These are phyloP conservation scores for Lamproptera curius DNA, from an alignment of 2,888 invertebrate species.

Conservation along the genomic window DNA sequence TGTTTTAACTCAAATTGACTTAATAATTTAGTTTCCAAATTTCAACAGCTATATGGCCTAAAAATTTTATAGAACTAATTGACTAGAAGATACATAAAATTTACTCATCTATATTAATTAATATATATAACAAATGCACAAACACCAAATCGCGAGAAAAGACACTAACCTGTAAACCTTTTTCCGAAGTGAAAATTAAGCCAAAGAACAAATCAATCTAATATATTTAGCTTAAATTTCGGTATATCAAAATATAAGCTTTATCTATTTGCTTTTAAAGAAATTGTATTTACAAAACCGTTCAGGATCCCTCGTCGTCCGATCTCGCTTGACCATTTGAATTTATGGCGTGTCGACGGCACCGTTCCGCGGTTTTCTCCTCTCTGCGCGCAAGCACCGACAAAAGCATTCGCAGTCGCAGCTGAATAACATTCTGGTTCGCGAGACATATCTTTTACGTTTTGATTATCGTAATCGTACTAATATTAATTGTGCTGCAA, in stretches of 20 bases:
- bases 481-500: too few species aligned
- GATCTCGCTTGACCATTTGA: conserved; percentile 68
- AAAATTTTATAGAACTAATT: too few species aligned
- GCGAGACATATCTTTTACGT: too few species aligned
- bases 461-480: too few species aligned
- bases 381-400: conserved; percentile 17
- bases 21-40: too few species aligned
- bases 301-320: conserved; percentile 44
- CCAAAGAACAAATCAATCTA: neutral
- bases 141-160: neutral
- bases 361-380: conserved; percentile 31
- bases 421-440: neutral
- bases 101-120: too few species aligned
- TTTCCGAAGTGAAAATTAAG: neutral
- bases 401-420: conserved; percentile 12
- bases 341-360: conserved; percentile 64
- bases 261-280: neutral
- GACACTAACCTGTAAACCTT: neutral
- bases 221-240: neutral
- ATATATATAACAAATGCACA: neutral
- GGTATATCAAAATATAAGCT: neutral
- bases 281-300: conserved; percentile 29
- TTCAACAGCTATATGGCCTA: too few species aligned
- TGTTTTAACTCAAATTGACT: too few species aligned
- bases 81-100: too few species aligned